A percentile compares a stretch with the other conserved stretches of the same genome.
Evolutionary conservation across 1,140 invertebrate genomes (phyloP).

Genomic region (Macrobrachium rosenbergii): DNA sequence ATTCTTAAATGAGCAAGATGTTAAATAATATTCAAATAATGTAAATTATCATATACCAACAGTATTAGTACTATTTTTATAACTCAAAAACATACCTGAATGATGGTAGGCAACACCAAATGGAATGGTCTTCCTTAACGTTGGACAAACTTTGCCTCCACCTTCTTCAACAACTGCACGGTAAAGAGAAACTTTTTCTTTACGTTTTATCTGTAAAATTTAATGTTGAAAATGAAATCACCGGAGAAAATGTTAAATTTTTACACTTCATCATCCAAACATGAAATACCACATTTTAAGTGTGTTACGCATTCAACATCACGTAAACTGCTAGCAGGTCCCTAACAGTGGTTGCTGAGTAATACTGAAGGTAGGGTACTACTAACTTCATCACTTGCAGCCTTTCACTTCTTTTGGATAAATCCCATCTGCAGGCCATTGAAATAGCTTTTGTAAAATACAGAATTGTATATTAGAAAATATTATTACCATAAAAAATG

Average conservation of each 20-base stretch:
- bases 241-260: slow-evolving; percentile 10
- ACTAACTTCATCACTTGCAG: too few species aligned
- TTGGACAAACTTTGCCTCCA: slow-evolving; percentile 79
- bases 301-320: too few species aligned
- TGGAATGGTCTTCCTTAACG: slow-evolving; percentile 80
- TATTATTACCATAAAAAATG: too few species aligned
- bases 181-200: slow-evolving; percentile 75
- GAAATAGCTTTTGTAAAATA: too few species aligned
- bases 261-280: too few species aligned
- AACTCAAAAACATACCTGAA: slow-evolving; percentile 73
- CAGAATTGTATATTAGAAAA: too few species aligned
- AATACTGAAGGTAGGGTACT: too few species aligned
- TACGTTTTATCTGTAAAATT: slow-evolving; percentile 74
- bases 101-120: slow-evolving; percentile 94
- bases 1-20: background rate
- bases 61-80: background rate
- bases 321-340: too few species aligned
- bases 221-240: slow-evolving; percentile 68
- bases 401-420: too few species aligned
- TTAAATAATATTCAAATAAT: background rate
- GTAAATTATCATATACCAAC: background rate
- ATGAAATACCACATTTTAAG: too few species aligned
- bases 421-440: too few species aligned
- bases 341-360: too few species aligned
- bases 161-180: slow-evolving; percentile 78